A percentile compares a stretch with the other conserved stretches of the same genome.
Evolutionary conservation across 2,113 vertebrate genomes (phyloP).

Genomic region (Anoplopoma fimbria): DNA sequence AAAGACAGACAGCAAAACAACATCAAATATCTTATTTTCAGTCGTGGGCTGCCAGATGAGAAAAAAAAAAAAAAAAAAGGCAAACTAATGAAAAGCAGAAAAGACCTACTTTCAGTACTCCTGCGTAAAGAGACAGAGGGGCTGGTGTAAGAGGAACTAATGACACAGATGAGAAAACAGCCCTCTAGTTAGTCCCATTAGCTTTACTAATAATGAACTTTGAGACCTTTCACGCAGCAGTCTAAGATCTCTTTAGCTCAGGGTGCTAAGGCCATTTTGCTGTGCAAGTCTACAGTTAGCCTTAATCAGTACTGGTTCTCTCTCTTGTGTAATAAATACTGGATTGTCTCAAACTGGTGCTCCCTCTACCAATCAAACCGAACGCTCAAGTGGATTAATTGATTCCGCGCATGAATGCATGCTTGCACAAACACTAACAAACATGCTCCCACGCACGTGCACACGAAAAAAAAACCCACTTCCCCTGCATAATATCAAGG

Average conservation of each 20-base stretch:
- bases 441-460: slow-evolving; percentile 26
- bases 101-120: slow-evolving; percentile 41
- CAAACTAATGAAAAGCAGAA: slow-evolving; percentile 36
- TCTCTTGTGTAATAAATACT: slow-evolving; percentile 43
- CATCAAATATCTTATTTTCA: slow-evolving; percentile 59
- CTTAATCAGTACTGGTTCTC: slow-evolving; percentile 40
- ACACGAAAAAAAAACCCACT: not conserved
- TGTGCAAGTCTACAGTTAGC: slow-evolving; percentile 38
- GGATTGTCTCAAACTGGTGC: slow-evolving; percentile 51
- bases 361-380: slow-evolving; percentile 24
- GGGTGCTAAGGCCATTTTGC: slow-evolving; percentile 58
- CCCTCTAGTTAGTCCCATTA: slow-evolving; percentile 65
- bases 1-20: slow-evolving; percentile 51
- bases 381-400: slow-evolving; percentile 42
- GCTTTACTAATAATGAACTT: slow-evolving; percentile 65
- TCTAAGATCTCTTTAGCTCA: slow-evolving; percentile 52
- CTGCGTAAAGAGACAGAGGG: slow-evolving; percentile 29
- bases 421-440: slow-evolving; percentile 41
- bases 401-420: slow-evolving; percentile 14
- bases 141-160: slow-evolving; percentile 52
- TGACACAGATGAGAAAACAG: slow-evolving; percentile 66
- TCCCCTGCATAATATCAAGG: slow-evolving; percentile 6
- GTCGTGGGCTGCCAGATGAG: slow-evolving; percentile 33
- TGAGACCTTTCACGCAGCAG: slow-evolving; percentile 56
- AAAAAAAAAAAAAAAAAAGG: not conserved